Base-by-base conservation (phyloP, 1,140 invertebrate species). In the Radopholus similis region DNA sequence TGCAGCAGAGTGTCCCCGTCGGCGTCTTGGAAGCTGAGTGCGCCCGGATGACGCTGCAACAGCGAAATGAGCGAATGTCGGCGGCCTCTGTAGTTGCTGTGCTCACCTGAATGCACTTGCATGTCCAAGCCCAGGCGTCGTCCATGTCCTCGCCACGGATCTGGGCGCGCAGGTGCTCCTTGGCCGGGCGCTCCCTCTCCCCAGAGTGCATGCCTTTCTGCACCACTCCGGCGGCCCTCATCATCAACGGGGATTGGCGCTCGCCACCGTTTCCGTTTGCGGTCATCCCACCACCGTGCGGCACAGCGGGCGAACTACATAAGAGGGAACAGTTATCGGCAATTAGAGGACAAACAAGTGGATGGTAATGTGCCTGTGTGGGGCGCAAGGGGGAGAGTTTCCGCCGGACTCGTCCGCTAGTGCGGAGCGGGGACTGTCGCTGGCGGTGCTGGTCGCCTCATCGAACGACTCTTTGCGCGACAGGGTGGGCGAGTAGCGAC, bases 71-170 rank as follows among this genome's bases (percentile, higher is more conserved):
- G n/a, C 8, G 34, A 2, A n/a, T 13, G 44, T 5, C 30, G 18
- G 47, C 47, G 9, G 6, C 47, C 47, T 13, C 18, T 21, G 3
- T 9, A 42, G 18, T 47, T 21, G 9, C 9, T 3, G 6, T 26
- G 21, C n/a, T 32, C 60, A 68, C 73, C 62, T 77, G 78, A 57
- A 75, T 71, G 56, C 75, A 80, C 62, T 81, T 82, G 55, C 70
- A 78, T n/a, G 78, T 81, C 78, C 78, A 81, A 30, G 73, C 76
- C 76, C 78, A 82, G 35, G 78, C 80, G 30, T 74, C 68, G 44
- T 81, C 80, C 66, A 82, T 76, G 37, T 82, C 78, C 23, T 73
- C 67, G 35, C 79, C 67, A 21, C 63, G 54, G 55, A 81, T 81
- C 23, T 81, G 60, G 18, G 67, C 63, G 5, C 76, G 62, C 26